These are phyloP conservation scores for Chroicocephalus ridibundus DNA, from an alignment of 2,113 vertebrate genomes.

Conservation along the genomic window DNA sequence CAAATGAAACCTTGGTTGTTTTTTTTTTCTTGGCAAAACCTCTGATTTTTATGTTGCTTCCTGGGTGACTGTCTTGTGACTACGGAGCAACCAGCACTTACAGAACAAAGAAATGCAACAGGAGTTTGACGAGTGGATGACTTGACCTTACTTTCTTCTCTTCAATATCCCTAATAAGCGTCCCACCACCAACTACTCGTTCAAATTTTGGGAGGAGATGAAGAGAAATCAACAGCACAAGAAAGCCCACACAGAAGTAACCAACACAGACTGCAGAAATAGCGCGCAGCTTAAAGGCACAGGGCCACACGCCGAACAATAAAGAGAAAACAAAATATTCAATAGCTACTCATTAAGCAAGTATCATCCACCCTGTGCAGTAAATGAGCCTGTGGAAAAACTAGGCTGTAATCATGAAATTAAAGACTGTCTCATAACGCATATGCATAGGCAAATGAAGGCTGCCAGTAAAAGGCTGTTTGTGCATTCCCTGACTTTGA, in stretches of 20 bases:
- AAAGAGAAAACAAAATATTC: constrained; percentile 48
- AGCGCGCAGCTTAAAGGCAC: background rate
- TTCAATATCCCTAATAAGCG: background rate
- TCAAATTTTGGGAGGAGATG: background rate
- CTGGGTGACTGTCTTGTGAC: background rate
- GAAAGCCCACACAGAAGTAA: constrained; percentile 23
- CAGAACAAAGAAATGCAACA: background rate
- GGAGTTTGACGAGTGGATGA: fast-evolving
- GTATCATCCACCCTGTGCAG: constrained; percentile 10
- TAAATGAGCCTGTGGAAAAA: constrained; percentile 36
- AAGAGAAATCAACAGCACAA: background rate
- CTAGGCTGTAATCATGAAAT: constrained; percentile 26
- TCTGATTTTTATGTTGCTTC: background rate
- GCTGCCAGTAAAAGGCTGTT: background rate
- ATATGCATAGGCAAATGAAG: background rate
- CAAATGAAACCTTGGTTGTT: background rate
- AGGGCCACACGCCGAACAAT: constrained; percentile 36
- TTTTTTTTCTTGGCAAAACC: background rate
- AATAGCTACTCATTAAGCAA: constrained; percentile 41
- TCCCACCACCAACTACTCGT: background rate
- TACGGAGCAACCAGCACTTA: background rate
- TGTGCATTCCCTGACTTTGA: background rate
- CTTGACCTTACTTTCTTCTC: background rate
- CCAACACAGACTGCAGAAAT: background rate
- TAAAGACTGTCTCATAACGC: constrained; percentile 25